phyloP scores from a whole-genome alignment of 2,113 vertebrate species.

The Hippocampus zosterae region DNA sequence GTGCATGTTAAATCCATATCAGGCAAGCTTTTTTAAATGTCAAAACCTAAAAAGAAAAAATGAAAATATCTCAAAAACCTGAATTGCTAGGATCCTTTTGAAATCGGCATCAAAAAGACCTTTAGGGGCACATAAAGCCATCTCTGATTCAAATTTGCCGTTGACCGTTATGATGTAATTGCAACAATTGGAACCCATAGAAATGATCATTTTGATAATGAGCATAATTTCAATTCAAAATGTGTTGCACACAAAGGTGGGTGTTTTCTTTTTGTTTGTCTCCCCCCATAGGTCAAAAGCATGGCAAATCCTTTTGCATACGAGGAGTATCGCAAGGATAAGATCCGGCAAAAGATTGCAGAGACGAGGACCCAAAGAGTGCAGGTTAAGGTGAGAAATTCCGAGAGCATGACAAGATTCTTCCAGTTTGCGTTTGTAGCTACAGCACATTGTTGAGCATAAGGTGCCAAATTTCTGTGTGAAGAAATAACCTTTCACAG shows the following conservation, averaged over 20 bases:
- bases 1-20: no score
- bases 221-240: neutral
- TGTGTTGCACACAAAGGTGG: no score
- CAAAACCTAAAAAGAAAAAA: no score
- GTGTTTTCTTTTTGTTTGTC: neutral
- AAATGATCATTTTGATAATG: neutral
- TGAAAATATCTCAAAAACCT: no score
- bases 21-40: no score
- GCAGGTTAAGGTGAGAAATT: slow-evolving; percentile 81
- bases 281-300: slow-evolving; percentile 79
- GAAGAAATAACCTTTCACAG: neutral
- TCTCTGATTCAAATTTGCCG: no score
- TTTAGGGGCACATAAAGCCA: no score
- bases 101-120: no score
- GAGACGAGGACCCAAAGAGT: slow-evolving; percentile 90
- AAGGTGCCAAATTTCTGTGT: neutral
- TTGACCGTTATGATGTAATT: no score
- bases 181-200: neutral
- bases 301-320: slow-evolving; percentile 98
- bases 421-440: neutral
- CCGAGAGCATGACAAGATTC: neutral
- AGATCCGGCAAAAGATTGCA: slow-evolving; percentile 96
- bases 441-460: neutral
- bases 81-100: no score
- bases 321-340: slow-evolving; percentile 94